Evolutionary conservation across 1,140 invertebrate genomes (phyloP), one percentile per base, ranked within the genome.

Genomic region (Chelonus insularis): DNA sequence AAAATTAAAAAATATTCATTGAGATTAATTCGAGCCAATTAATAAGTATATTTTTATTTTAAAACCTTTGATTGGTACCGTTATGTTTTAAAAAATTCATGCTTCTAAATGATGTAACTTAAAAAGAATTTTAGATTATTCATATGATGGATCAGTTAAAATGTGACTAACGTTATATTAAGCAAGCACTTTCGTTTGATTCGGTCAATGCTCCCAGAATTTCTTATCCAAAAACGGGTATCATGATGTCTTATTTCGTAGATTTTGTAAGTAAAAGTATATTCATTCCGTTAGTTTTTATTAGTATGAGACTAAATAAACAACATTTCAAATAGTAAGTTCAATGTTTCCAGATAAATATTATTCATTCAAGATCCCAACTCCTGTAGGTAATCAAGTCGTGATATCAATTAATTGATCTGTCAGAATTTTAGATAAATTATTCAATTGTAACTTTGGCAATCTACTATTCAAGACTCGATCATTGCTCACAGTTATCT

Each of bases 101-200:
- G 36, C 45, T 47, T 39, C 14, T 8, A 8, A 43, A 43, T 43
- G 41, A 43, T 18, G 41, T 16, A 43, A 43, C n/a, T 12, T 11
- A 39, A 39, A n/a, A 6, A 11, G 8, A 43, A 43, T 8, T 18
- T 16, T 16, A 43, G 8, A 18, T 4, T 43, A 43, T 43, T 43
- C 16, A 43, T 43, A 45, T 14, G 52, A 18, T 23, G 2, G 41
- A 18, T 43, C 14, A 20, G 12, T 47, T 37, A 59, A n/a, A 59
- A 60, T 37, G 48, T 51, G 57, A 60, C 57, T 60, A 47, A 54
- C 48, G 18, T 48, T n/a, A n/a, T n/a, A n/a, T n/a, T 48, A n/a
- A 23, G 45, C 21, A 60, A 60, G 34, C 1, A 56, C 39, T 56
- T 41, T 56, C 54, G 34, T 25, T 47, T 41, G 23, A 48, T 52